phyloP scores from a whole-genome alignment of 2,888 invertebrate genomes.

The Hemistola chrysoprasaria region DNA sequence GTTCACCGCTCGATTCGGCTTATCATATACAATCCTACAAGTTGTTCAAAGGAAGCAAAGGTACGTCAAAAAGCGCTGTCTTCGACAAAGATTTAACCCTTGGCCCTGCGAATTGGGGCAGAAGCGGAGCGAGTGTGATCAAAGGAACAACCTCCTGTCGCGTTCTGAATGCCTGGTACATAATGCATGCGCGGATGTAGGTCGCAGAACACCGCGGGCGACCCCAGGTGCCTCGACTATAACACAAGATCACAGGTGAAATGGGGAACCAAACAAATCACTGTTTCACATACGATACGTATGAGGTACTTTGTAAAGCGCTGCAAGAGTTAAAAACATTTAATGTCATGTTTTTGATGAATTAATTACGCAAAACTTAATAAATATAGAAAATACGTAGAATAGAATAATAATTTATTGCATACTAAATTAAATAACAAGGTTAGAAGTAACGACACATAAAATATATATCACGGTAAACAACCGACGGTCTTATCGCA shows the following conservation, averaged over 20 bases:
- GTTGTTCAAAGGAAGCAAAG: conserved; percentile 13
- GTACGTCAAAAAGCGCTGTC: conserved; percentile 30
- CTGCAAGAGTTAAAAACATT: no score
- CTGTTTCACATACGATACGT: no score
- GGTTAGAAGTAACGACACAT: no score
- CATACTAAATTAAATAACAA: no score
- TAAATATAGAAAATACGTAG: no score
- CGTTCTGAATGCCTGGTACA: conserved; percentile 51
- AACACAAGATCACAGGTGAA: conserved; percentile 23
- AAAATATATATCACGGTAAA: no score
- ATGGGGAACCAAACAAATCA: conserved; percentile 8
- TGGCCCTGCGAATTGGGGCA: conserved; percentile 56
- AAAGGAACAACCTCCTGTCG: conserved; percentile 56
- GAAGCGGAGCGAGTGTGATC: conserved; percentile 47
- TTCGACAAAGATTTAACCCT: conserved; percentile 50
- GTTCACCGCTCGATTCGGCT: not conserved
- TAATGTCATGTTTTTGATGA: no score
- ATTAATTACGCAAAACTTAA: no score
- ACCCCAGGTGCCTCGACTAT: conserved; percentile 12
- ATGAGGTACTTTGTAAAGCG: no score
- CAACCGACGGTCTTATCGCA: no score
- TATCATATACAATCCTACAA: conserved; percentile 7
- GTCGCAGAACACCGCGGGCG: conserved; percentile 39
- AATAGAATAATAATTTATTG: no score
- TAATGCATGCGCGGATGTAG: conserved; percentile 41